phyloP scores from a whole-genome alignment of 2,113 vertebrate species.

The Cisticola juncidis region DNA sequence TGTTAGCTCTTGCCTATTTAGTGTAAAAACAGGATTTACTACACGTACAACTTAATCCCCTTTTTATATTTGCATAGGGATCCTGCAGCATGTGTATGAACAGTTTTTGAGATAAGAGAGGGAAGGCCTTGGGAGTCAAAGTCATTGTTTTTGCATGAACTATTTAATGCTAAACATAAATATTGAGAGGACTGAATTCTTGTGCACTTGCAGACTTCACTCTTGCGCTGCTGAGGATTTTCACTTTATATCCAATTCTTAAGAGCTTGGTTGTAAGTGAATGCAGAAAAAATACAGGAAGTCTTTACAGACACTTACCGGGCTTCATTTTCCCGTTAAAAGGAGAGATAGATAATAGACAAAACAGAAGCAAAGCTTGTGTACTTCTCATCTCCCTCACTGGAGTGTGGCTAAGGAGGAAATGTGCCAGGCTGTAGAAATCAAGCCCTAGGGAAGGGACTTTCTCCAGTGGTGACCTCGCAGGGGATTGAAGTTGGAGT shows the following conservation, averaged over 20 bases:
- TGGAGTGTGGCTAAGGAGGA: background rate
- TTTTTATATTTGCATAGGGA: constrained; percentile 6
- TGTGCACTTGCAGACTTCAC: background rate
- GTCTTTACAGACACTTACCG: background rate
- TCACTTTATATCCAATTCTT: background rate
- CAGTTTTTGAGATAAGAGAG: constrained; percentile 39
- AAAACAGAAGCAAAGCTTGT: background rate
- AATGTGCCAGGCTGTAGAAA: background rate
- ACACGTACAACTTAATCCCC: background rate
- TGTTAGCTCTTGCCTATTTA: background rate
- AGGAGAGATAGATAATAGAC: background rate
- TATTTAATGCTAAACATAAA: constrained; percentile 59
- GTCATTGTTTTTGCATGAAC: constrained; percentile 56
- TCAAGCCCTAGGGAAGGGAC: background rate
- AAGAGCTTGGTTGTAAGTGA: background rate
- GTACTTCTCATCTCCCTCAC: background rate
- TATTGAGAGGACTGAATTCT: constrained; percentile 18
- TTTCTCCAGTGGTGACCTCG: background rate
- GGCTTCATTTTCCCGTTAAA: background rate
- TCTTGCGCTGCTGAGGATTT: constrained; percentile 2
- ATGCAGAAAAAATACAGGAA: background rate
- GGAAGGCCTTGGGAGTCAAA: background rate
- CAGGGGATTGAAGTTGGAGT: background rate
- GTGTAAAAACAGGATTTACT: constrained; percentile 30
- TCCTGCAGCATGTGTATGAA: background rate